Evolutionary conservation across 2,113 vertebrate species (phyloP).

Genomic region (Prunella fulvescens): DNA sequence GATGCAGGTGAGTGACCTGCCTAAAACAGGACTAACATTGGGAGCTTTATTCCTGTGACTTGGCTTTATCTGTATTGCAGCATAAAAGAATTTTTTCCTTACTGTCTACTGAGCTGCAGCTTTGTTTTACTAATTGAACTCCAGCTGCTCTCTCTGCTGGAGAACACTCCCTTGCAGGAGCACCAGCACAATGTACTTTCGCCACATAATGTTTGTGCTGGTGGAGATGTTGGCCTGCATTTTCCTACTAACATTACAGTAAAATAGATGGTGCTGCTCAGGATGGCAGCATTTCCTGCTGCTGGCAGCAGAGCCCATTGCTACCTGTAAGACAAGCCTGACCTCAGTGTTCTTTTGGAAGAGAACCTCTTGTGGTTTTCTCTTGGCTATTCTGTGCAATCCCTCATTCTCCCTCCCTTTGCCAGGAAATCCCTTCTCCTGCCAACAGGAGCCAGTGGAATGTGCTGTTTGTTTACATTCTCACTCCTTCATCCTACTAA

Average conservation of each 20-base stretch:
- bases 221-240: not conserved
- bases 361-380: constrained; percentile 4
- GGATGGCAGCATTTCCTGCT: not conserved
- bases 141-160: not conserved
- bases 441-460: constrained; percentile 10
- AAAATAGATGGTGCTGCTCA: not conserved
- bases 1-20: not conserved
- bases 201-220: not conserved
- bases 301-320: not conserved
- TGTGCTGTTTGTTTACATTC: constrained; percentile 54
- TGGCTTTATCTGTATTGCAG: not conserved
- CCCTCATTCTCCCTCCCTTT: not conserved
- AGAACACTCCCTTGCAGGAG: not conserved
- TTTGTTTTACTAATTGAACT: not conserved
- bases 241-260: not conserved
- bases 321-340: not conserved
- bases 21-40: not conserved
- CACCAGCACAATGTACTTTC: not conserved
- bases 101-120: not conserved
- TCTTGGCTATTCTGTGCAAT: constrained; percentile 2
- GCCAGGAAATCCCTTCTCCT: constrained; percentile 22
- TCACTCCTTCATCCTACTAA: constrained; percentile 42
- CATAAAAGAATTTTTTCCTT: not conserved
- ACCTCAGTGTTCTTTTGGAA: constrained; percentile 4
- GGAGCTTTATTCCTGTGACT: not conserved